Conservation (phyloP, 2,113 vertebrate genomes). For the Marcusenius ussheri region DNA sequence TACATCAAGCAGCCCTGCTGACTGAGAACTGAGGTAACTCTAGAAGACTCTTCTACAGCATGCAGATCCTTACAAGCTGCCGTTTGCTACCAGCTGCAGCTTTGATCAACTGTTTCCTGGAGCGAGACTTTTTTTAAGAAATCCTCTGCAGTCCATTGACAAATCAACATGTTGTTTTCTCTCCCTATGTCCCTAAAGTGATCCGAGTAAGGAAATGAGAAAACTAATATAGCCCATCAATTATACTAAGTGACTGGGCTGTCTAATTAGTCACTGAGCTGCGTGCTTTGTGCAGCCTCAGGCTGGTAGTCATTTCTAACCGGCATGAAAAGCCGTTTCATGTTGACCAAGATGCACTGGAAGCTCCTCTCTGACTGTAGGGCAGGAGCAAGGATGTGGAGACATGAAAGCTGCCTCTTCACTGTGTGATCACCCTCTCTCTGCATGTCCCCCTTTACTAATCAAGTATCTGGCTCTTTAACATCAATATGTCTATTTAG, state of each 20-base stretch:
- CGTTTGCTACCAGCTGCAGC: not conserved
- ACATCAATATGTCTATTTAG: not conserved
- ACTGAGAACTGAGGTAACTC: not conserved
- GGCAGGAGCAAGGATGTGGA: not conserved
- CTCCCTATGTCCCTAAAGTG: not conserved
- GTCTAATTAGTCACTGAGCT: constrained; percentile 21
- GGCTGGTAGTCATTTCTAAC: not conserved
- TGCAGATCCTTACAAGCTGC: not conserved
- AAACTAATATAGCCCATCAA: constrained; percentile 21
- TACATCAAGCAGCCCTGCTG: not conserved
- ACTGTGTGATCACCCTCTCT: not conserved
- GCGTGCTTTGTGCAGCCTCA: not conserved
- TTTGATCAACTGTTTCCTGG: constrained; percentile 12
- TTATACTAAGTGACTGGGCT: constrained; percentile 25
- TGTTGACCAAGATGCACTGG: not conserved
- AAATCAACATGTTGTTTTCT: constrained; percentile 6
- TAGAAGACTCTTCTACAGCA: not conserved
- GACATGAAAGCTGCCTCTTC: not conserved
- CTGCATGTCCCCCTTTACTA: not conserved
- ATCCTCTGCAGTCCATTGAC: not conserved
- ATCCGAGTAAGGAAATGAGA: constrained; percentile 17
- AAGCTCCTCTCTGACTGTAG: not conserved
- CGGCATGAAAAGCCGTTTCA: not conserved
- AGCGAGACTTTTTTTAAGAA: constrained; percentile 29
- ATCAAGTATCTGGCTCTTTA: constrained; percentile 1